A percentile compares a stretch with the other conserved stretches of the same genome.
These are phyloP conservation scores for Lamprotornis superbus DNA, from an alignment of 2,113 vertebrate genomes.

Conservation along the genomic window DNA sequence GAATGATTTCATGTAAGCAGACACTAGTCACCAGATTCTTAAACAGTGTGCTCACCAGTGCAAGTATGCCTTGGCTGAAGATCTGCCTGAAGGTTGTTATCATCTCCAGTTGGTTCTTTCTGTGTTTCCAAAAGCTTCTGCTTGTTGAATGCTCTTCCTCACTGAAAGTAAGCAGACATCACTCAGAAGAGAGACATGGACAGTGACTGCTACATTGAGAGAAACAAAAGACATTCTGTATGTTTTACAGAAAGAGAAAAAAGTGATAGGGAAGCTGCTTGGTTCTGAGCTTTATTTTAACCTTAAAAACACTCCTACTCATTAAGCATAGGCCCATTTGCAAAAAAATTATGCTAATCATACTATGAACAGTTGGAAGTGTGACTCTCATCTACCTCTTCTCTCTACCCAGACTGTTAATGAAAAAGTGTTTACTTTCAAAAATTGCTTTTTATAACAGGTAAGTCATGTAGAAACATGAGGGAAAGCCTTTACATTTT, in stretches of 20 bases:
- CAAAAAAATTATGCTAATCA: slow-evolving; percentile 32
- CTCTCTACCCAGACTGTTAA: background rate
- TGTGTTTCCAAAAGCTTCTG: background rate
- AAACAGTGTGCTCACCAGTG: background rate
- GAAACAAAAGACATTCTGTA: background rate
- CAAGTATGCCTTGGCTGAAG: background rate
- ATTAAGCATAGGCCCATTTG: background rate
- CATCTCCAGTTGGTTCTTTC: background rate
- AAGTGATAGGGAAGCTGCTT: background rate
- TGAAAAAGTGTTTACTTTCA: background rate
- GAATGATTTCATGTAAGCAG: background rate
- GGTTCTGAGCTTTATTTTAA: slow-evolving; percentile 26
- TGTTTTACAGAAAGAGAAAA: background rate
- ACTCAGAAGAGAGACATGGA: background rate
- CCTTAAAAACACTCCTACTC: background rate
- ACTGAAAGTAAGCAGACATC: background rate
- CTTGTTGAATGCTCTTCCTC: background rate
- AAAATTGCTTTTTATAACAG: background rate
- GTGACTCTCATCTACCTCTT: background rate
- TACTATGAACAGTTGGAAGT: background rate
- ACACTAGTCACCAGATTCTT: background rate
- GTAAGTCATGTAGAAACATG: background rate
- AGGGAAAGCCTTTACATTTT: background rate
- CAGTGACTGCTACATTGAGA: background rate
- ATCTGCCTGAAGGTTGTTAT: background rate